phyloP scores from a whole-genome alignment of 2,113 vertebrate species.

The Tringa solitaria region DNA sequence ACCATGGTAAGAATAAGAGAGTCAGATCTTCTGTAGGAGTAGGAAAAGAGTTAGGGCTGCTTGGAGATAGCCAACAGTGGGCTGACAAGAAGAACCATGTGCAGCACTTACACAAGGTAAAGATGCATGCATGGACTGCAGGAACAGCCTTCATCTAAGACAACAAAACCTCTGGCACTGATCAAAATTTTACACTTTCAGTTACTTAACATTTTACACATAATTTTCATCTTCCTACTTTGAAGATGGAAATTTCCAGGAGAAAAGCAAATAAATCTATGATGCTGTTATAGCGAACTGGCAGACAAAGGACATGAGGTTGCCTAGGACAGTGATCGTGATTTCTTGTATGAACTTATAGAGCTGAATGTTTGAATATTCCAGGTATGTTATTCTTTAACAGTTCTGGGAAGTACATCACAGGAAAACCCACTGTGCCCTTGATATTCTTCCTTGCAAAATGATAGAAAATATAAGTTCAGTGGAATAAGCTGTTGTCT shows the following conservation, averaged over 20 bases:
- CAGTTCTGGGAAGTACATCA: not conserved
- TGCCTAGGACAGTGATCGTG: not conserved
- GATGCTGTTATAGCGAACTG: not conserved
- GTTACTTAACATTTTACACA: not conserved
- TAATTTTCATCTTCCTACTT: not conserved
- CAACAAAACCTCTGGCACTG: not conserved
- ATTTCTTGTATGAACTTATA: not conserved
- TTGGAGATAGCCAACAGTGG: not conserved
- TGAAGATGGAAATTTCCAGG: not conserved
- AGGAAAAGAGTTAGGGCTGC: not conserved
- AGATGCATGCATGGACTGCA: rapidly evolving
- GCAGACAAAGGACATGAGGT: not conserved
- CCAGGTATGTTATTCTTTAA: not conserved
- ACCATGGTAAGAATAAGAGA: not conserved
- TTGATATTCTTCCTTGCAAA: not conserved
- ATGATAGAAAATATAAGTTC: not conserved
- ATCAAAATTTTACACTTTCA: not conserved
- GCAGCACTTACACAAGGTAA: not conserved
- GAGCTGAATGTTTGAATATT: not conserved
- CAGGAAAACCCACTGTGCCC: not conserved
- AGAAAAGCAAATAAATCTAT: too few species aligned
- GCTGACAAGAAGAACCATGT: rapidly evolving
- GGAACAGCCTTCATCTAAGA: not conserved
- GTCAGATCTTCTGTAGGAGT: rapidly evolving
- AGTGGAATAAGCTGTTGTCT: not conserved